A percentile compares a stretch with the other conserved stretches of the same genome.
Conservation (phyloP, 1,140 invertebrate genomes). For the Drosophila yakuba region DNA sequence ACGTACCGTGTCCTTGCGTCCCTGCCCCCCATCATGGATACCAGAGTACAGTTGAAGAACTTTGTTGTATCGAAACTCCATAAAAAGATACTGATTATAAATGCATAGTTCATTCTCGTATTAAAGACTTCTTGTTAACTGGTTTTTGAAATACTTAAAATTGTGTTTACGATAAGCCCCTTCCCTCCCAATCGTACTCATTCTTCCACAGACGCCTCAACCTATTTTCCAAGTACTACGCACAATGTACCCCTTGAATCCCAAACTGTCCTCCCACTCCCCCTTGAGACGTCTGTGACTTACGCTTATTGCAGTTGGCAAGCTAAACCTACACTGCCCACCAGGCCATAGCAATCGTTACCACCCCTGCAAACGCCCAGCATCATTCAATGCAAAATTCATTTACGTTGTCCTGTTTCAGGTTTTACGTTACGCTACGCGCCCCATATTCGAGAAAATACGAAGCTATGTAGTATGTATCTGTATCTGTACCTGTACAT, state of each 20-base stretch:
- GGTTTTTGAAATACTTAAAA: neutral
- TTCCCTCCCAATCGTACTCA: constrained; percentile 1
- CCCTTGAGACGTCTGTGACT: neutral
- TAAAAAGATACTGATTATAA: no score
- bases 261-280: neutral
- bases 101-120: no score
- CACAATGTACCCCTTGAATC: neutral
- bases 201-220: constrained; percentile 2
- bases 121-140: neutral
- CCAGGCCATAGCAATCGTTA: neutral
- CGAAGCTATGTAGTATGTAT: constrained; percentile 8
- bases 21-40: no score
- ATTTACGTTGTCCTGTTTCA: constrained; percentile 79
- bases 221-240: constrained; percentile 10
- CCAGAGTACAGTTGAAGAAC: no score
- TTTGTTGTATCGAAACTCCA: no score
- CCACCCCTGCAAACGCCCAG: constrained; percentile 17
- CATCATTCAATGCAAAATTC: constrained; percentile 82
- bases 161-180: neutral
- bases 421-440: constrained; percentile 79
- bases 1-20: constrained; percentile 21
- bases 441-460: constrained; percentile 52
- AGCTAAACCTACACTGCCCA: constrained; percentile 8
- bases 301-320: constrained; percentile 21
- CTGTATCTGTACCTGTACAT: neutral